Evolutionary conservation across 2,113 vertebrate species (phyloP).

Genomic region (Colistium nudipinnis): DNA sequence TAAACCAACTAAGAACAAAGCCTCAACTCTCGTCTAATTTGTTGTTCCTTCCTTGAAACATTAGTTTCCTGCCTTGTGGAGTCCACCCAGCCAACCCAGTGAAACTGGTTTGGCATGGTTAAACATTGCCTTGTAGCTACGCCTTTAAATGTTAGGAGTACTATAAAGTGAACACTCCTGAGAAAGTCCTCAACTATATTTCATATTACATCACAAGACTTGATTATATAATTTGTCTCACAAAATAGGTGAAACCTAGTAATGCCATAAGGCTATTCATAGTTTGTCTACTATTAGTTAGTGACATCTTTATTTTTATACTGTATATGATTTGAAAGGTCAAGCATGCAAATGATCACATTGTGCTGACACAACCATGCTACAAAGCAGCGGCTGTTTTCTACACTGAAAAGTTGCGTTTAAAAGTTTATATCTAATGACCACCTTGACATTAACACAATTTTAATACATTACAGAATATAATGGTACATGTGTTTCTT

Average conservation of each 20-base stretch:
- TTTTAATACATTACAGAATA: too few relatives aligned
- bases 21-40: neutral
- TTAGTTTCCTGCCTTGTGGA: neutral
- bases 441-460: too few relatives aligned
- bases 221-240: conserved; percentile 19
- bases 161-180: neutral
- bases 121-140: neutral
- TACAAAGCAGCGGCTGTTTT: too few relatives aligned
- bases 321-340: too few relatives aligned
- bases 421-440: too few relatives aligned
- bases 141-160: neutral
- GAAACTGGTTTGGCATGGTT: neutral
- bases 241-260: conserved; percentile 32
- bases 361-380: too few relatives aligned
- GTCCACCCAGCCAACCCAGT: neutral
- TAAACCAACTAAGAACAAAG: neutral
- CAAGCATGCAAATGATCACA: too few relatives aligned
- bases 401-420: too few relatives aligned
- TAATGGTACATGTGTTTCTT: too few relatives aligned
- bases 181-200: conserved; percentile 3
- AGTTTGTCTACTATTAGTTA: conserved; percentile 43
- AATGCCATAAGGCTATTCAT: conserved; percentile 50
- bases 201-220: conserved; percentile 1
- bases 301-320: neutral
- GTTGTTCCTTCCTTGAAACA: neutral